Base-by-base conservation (phyloP, 1,140 invertebrate species). In the Neocloeon triangulifer region DNA sequence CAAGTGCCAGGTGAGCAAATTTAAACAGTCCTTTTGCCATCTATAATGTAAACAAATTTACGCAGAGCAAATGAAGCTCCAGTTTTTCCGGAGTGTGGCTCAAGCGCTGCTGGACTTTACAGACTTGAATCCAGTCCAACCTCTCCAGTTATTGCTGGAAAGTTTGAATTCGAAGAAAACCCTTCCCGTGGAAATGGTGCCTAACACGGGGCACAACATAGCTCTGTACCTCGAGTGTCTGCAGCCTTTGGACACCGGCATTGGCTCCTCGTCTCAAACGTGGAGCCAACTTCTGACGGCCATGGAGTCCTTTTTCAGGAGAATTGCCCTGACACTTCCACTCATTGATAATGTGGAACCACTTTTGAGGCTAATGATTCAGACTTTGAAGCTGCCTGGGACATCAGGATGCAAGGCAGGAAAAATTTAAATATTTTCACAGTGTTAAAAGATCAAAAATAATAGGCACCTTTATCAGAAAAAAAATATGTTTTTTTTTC, bases 31-130 rank as follows among this genome's bases (percentile, higher is more conserved):
- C 12, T 18, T 37, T 27, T 3, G 30, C 8, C 9, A 15, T 14
- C 8, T 29, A 9, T 9, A 9, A 29, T 29, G 10, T 8, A 19
- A 5, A 17, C 12, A 31, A 8, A 19, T 32, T 32, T n/a, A 10
- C 16, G 5, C 51, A 66, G 73, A 80, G 43, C 59, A 60, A 20
- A 63, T 67, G 13, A 61, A 73, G 32, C 60, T 64, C 42, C 66
- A 72, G 43, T 92, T 96, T 50, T 94, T 94, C 60, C 82, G 79
- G 49, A 92, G 84, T 39, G 77, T 99, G 38, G 76, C 85, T 2
- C 69, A 78, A 45, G 80, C 89, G 1, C 58, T 99, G 37, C 64
- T 80, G n/a, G 92, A 99, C 55, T 99, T 98, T 56, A 79, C 78
- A 47, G 94, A 98, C 51, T 51, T 98, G 23, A 95, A 88, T 53